These are phyloP conservation scores for Synanthedon formicaeformis DNA, from an alignment of 2,888 invertebrate genomes.

Conservation along the genomic window DNA sequence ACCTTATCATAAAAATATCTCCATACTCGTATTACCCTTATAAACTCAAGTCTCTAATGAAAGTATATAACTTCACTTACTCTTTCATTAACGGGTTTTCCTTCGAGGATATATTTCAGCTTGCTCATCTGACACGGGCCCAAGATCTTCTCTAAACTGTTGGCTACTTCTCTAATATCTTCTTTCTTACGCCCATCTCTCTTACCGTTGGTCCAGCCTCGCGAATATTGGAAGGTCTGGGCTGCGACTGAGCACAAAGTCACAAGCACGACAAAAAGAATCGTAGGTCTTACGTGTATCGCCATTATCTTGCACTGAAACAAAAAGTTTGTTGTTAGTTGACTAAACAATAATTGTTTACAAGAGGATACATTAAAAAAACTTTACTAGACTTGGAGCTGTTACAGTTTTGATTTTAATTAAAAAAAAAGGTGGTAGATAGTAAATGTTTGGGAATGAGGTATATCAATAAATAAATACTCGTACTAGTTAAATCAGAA, in stretches of 20 bases:
- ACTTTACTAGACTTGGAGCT: too few species aligned
- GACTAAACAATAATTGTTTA: too few species aligned
- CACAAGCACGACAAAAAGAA: constrained; percentile 45
- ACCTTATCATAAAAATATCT: too few species aligned
- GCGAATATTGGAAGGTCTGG: constrained; percentile 83
- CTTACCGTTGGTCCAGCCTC: constrained; percentile 83
- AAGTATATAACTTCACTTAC: constrained; percentile 2
- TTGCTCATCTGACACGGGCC: constrained; percentile 63
- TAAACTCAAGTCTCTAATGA: too few species aligned
- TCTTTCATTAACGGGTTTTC: constrained; percentile 55
- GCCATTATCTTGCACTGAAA: constrained; percentile 30
- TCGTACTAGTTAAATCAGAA: too few species aligned
- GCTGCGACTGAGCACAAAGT: constrained; percentile 58
- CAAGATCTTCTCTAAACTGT: constrained; percentile 39
- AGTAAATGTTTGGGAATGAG: too few species aligned
- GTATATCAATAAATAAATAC: too few species aligned
- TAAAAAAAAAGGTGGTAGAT: too few species aligned
- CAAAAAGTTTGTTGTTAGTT: not conserved
- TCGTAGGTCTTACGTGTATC: constrained; percentile 20
- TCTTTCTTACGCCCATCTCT: constrained; percentile 44
- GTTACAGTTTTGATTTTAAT: too few species aligned
- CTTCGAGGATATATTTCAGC: constrained; percentile 61
- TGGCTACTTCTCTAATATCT: constrained; percentile 24
- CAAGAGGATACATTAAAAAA: too few species aligned
- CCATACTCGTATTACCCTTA: too few species aligned